Conservation (phyloP, 2,113 vertebrate genomes). For the Xiphophorus maculatus region DNA sequence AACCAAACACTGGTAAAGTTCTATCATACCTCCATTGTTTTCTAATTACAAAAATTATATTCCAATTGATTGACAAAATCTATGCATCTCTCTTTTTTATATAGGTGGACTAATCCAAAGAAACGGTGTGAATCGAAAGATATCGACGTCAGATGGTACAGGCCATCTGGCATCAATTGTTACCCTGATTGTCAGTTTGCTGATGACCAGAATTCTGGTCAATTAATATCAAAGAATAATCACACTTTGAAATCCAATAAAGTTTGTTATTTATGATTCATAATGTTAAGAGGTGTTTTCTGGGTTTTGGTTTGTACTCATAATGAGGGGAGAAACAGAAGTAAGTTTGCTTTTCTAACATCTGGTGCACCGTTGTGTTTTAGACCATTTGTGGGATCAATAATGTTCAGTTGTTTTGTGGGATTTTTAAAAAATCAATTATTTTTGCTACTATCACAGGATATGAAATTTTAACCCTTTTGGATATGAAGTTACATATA, state of each 20-base stretch:
- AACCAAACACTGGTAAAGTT: not conserved
- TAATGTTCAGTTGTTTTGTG: not conserved
- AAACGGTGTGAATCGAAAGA: not conserved
- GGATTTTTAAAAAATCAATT: not conserved
- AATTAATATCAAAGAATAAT: not conserved
- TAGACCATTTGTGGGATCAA: not conserved
- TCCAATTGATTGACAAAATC: not conserved
- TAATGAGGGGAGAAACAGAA: not conserved
- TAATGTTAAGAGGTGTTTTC: not conserved
- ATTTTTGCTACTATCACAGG: not conserved
- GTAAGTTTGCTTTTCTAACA: not conserved
- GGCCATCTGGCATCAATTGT: not conserved
- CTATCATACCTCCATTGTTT: not conserved
- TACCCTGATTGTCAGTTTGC: not conserved
- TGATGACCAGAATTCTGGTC: not conserved
- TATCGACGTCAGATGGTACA: too few relatives aligned
- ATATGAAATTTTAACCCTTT: not conserved
- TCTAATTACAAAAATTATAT: not conserved
- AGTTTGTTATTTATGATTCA: not conserved
- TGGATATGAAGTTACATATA: too few relatives aligned
- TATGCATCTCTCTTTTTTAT: not conserved
- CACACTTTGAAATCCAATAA: not conserved
- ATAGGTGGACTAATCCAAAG: not conserved
- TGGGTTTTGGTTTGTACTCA: not conserved
- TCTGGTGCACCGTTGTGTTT: not conserved